Evolutionary conservation across 2,113 vertebrate species (phyloP).

Genomic region (Lepus europaeus): DNA sequence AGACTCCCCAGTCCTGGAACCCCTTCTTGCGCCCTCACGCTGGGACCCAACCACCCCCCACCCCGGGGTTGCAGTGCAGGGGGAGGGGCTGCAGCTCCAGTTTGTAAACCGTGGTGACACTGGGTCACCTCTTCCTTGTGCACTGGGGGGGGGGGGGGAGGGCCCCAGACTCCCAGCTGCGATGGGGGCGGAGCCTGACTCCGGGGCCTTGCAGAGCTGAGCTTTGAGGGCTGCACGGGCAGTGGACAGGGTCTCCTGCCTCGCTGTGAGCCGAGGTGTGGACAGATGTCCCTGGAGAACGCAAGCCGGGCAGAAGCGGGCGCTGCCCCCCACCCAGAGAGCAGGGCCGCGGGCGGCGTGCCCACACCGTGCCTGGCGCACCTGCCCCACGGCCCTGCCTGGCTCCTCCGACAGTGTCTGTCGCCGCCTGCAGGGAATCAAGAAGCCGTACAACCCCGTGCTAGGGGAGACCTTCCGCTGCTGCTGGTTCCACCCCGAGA

Average conservation of each 20-base stretch:
- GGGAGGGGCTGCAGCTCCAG: not conserved
- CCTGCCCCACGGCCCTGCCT: accelerated
- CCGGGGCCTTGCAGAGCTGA: not conserved
- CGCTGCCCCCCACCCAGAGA: not conserved
- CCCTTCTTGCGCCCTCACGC: not conserved
- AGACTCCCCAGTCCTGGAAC: accelerated
- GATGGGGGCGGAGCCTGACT: not conserved
- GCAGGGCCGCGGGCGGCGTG: not conserved
- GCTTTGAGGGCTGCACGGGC: not conserved
- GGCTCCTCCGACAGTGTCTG: accelerated
- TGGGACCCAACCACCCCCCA: too few species aligned
- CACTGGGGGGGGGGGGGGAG: not conserved
- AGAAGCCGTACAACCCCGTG: slow-evolving; percentile 98
- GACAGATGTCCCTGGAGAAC: not conserved
- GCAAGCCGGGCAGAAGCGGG: too few species aligned
- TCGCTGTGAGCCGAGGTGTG: not conserved
- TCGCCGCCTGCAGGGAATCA: slow-evolving; percentile 92
- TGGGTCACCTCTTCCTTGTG: not conserved
- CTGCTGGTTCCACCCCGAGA: slow-evolving; percentile 97
- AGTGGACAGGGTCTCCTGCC: not conserved
- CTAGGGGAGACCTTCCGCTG: slow-evolving; percentile 98
- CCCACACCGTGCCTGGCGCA: accelerated
- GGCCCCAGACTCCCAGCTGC: not conserved
- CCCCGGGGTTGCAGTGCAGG: too few species aligned
- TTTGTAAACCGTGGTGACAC: not conserved